Conservation (phyloP, 1,140 invertebrate genomes). For the Paralvinella palmiformis region DNA sequence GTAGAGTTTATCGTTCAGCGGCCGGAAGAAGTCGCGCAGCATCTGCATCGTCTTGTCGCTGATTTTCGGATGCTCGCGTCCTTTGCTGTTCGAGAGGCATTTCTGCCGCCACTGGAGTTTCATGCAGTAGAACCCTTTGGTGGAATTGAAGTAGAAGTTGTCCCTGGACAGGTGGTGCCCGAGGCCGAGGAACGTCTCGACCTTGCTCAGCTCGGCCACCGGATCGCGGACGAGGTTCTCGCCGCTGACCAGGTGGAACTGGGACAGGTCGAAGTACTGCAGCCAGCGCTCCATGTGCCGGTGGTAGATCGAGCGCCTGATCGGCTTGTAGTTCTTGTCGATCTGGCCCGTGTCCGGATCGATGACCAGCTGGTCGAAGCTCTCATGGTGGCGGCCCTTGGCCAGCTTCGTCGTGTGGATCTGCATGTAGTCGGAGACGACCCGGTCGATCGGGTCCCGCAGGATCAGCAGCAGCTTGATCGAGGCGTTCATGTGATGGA, state of each 20-base stretch:
- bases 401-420: conserved; percentile 17
- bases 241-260: conserved; percentile 45
- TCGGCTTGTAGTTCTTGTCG: conserved; percentile 51
- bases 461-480: conserved; percentile 84
- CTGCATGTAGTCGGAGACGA: conserved; percentile 87
- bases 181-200: conserved; percentile 43
- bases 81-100: conserved; percentile 88
- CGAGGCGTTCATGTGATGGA: conserved; percentile 77
- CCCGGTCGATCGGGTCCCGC: conserved; percentile 79
- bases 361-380: conserved; percentile 36
- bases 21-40: conserved; percentile 79
- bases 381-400: conserved; percentile 23
- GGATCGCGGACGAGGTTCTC: conserved; percentile 41
- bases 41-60: conserved; percentile 64
- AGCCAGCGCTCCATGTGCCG: conserved; percentile 44
- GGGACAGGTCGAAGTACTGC: conserved; percentile 34
- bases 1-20: conserved; percentile 63
- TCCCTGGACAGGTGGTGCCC: conserved; percentile 31
- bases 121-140: conserved; percentile 53
- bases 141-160: conserved; percentile 47
- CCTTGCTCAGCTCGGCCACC: conserved; percentile 34
- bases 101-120: conserved; percentile 18
- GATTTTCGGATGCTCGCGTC: conserved; percentile 79
- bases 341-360: conserved; percentile 30
- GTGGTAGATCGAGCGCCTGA: conserved; percentile 54